Percentiles rank a stretch among this genome's conserved stretches.
Evolutionary conservation across 2,888 invertebrate species (phyloP).

Genomic region (Himalopsyche tibetana): DNA sequence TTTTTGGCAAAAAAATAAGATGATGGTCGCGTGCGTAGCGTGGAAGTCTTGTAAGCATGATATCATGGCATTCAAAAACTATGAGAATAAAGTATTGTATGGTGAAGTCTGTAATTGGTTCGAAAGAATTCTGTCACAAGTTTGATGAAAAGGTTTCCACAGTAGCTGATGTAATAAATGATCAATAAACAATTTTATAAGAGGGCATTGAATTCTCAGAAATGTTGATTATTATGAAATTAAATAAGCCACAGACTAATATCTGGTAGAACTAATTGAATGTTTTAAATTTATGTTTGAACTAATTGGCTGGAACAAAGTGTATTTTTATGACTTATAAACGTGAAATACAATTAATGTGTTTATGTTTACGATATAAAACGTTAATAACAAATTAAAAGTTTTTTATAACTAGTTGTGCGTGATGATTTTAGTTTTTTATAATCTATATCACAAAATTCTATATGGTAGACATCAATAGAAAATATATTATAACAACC

Average conservation of each 20-base stretch:
- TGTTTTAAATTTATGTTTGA: too few relatives aligned
- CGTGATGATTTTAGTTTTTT: too few relatives aligned
- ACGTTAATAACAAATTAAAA: too few relatives aligned
- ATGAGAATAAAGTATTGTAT: constrained; percentile 24
- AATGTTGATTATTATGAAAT: background rate
- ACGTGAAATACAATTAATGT: too few relatives aligned
- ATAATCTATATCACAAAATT: too few relatives aligned
- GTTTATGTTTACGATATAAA: too few relatives aligned
- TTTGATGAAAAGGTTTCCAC: background rate
- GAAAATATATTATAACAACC: too few relatives aligned
- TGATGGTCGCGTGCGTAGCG: constrained; percentile 62
- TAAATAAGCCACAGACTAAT: background rate
- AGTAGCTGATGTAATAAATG: constrained; percentile 3
- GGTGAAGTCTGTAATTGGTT: background rate
- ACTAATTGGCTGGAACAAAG: too few relatives aligned
- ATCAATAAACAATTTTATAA: background rate
- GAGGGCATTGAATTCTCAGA: background rate
- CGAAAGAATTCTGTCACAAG: background rate
- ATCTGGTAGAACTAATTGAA: background rate
- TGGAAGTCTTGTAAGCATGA: constrained; percentile 53
- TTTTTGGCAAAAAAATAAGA: background rate
- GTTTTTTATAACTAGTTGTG: too few relatives aligned
- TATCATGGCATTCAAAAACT: constrained; percentile 27
- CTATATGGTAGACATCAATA: too few relatives aligned
- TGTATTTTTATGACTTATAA: too few relatives aligned